Percentiles rank a stretch among this genome's conserved stretches.
These are phyloP conservation scores for Porites lutea DNA, from an alignment of 64 coral and sea anemone species.

Conservation along the genomic window DNA sequence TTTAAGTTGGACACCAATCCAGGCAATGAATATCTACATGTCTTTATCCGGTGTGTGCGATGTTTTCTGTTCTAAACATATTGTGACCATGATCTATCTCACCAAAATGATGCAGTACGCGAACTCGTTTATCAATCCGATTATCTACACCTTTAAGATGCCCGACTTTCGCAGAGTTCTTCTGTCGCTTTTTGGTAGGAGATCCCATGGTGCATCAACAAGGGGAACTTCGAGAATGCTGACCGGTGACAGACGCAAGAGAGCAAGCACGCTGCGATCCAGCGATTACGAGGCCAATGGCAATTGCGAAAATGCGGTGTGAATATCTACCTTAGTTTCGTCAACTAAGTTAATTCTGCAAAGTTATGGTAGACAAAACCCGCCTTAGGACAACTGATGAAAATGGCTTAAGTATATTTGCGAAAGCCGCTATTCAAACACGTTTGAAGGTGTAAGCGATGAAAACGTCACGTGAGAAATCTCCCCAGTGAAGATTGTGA, in stretches of 20 bases:
- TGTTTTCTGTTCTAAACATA: neutral
- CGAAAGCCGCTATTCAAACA: no score
- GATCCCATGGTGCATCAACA: neutral
- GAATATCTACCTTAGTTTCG: neutral
- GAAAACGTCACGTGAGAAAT: no score
- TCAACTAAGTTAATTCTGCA: neutral
- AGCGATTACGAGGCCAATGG: conserved; percentile 30
- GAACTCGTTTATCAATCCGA: conserved; percentile 86
- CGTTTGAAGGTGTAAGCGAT: no score
- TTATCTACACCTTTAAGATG: conserved; percentile 93
- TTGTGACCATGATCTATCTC: conserved; percentile 38
- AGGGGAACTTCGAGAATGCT: conserved; percentile 15
- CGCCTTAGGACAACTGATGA: no score
- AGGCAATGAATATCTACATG: conserved; percentile 63
- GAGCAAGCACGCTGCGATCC: conserved; percentile 26
- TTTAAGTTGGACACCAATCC: conserved; percentile 76
- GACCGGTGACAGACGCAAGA: neutral
- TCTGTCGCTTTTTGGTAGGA: conserved; percentile 30
- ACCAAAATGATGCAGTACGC: conserved; percentile 83
- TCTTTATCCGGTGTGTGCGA: conserved; percentile 9
- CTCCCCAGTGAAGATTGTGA: no score
- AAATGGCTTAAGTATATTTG: no score
- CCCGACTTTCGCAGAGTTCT: conserved; percentile 79
- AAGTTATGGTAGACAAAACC: no score
- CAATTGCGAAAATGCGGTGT: conserved; percentile 37